Evolutionary conservation across 2,888 invertebrate species (phyloP).

Genomic region (Sphecodes monilicornis): DNA sequence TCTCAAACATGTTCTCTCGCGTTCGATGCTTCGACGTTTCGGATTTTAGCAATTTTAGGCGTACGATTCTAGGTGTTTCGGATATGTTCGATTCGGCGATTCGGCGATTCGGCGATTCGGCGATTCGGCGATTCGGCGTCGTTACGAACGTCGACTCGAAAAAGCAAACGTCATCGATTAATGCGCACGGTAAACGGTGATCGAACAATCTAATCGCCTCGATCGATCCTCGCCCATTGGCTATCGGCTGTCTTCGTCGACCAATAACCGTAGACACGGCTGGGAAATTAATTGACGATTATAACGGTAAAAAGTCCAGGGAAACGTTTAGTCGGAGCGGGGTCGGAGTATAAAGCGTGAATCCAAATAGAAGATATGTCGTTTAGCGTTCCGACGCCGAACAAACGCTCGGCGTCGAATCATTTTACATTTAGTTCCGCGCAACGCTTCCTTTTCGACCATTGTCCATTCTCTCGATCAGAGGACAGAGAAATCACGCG

Average conservation of each 20-base stretch:
- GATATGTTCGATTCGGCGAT: neutral
- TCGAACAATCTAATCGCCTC: neutral
- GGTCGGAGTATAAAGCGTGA: slow-evolving; percentile 51
- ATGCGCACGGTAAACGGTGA: neutral
- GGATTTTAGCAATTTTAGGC: neutral
- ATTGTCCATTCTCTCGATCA: neutral
- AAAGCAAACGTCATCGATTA: slow-evolving; percentile 21
- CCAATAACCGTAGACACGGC: slow-evolving; percentile 17
- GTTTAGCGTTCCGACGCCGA: slow-evolving; percentile 20
- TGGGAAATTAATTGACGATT: slow-evolving; percentile 59
- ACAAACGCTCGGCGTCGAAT: neutral
- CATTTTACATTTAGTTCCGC: neutral
- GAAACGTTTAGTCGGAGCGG: slow-evolving; percentile 21
- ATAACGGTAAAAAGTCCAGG: slow-evolving; percentile 12
- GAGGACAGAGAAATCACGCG: neutral
- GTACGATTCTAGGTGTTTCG: neutral
- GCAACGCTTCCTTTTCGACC: neutral
- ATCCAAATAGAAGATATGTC: slow-evolving; percentile 53
- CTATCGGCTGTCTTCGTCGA: neutral
- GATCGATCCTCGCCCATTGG: neutral
- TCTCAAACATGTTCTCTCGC: neutral
- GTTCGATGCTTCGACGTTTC: slow-evolving; percentile 2
- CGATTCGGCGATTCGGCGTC: neutral
- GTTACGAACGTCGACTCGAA: too few species aligned
- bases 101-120: neutral